Percentiles rank a stretch among this genome's conserved stretches.
Evolutionary conservation across 35 echinoderm and acorn worm species (phyloP).

Genomic region (Holothuria glaberrima): DNA sequence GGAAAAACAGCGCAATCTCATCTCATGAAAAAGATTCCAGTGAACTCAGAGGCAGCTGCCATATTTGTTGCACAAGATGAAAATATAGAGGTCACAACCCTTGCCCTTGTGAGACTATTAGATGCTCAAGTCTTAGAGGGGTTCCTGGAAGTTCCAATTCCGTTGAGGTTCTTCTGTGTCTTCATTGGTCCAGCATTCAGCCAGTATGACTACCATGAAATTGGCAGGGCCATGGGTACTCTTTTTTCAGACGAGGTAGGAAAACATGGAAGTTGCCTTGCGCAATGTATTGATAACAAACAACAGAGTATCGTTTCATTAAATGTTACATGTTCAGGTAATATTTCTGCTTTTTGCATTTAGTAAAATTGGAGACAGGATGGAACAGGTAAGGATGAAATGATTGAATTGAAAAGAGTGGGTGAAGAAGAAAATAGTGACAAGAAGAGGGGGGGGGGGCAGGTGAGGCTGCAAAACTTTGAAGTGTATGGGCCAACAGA

Average conservation of each 20-base stretch:
- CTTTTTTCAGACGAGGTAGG: constrained; percentile 92
- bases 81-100: constrained; percentile 59
- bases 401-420: too few relatives aligned
- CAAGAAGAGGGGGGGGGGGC: too few relatives aligned
- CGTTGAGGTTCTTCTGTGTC: constrained; percentile 84
- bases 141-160: constrained; percentile 93
- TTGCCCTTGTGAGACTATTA: constrained; percentile 73
- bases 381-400: too few relatives aligned
- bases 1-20: constrained; percentile 12
- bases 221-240: constrained; percentile 88
- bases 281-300: too few relatives aligned
- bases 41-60: constrained; percentile 80
- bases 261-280: too few relatives aligned
- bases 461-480: too few relatives aligned
- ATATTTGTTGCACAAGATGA: constrained; percentile 89
- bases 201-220: constrained; percentile 82
- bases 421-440: too few relatives aligned
- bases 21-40: constrained; percentile 88
- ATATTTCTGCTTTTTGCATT: too few relatives aligned
- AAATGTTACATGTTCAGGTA: too few relatives aligned
- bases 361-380: too few relatives aligned
- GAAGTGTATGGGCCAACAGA: too few relatives aligned
- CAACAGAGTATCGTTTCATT: too few relatives aligned
- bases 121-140: constrained; percentile 76
- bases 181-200: constrained; percentile 77